A percentile compares a stretch with the other conserved stretches of the same genome.
Conservation (phyloP, 2,113 vertebrate species). For the Zonotrichia leucophrys region DNA sequence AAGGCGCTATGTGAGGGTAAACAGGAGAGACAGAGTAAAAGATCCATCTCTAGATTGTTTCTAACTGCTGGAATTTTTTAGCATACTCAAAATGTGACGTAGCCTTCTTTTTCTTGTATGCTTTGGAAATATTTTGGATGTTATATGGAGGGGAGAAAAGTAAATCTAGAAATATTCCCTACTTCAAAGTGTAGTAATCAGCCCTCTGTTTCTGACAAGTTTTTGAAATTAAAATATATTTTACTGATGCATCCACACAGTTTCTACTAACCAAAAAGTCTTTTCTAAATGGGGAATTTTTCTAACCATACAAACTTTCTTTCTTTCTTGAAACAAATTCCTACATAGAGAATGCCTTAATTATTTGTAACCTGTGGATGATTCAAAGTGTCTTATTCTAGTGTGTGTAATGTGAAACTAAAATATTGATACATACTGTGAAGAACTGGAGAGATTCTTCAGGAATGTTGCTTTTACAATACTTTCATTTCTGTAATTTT, state of each 20-base stretch:
- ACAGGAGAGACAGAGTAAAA: background rate
- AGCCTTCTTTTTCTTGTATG: background rate
- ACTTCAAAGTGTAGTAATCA: background rate
- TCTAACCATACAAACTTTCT: background rate
- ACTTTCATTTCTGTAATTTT: background rate
- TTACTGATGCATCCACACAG: background rate
- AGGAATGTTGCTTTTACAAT: background rate
- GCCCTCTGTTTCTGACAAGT: background rate
- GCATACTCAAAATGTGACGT: background rate
- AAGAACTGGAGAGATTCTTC: background rate
- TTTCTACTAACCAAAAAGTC: background rate
- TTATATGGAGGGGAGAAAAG: background rate
- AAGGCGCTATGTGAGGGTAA: background rate
- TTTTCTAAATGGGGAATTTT: background rate
- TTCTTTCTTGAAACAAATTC: background rate
- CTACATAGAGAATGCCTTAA: background rate
- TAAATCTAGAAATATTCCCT: background rate
- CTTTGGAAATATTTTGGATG: background rate
- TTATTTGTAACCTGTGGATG: background rate
- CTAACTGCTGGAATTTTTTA: background rate
- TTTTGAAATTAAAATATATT: background rate
- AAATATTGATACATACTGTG: background rate
- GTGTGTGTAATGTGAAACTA: background rate
- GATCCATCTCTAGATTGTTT: background rate
- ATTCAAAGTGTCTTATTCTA: background rate